These are phyloP conservation scores for Dorcus parallelipipedus DNA, from an alignment of 2,888 invertebrate species.

Conservation along the genomic window DNA sequence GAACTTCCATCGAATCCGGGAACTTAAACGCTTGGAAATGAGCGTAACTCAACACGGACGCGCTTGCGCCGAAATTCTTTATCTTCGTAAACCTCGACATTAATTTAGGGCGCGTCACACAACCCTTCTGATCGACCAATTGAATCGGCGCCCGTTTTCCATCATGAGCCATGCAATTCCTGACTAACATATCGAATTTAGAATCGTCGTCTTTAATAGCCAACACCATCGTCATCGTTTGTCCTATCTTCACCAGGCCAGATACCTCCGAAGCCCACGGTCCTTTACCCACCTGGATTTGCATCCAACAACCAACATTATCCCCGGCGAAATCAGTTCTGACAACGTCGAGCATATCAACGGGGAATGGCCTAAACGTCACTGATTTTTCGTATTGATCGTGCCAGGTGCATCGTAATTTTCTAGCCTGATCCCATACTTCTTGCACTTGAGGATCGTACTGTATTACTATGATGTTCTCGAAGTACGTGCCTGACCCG, in stretches of 20 bases:
- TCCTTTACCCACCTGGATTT: constrained; percentile 91
- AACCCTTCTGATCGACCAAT: constrained; percentile 88
- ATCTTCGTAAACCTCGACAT: constrained; percentile 94
- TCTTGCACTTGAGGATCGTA: constrained; percentile 93
- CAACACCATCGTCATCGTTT: constrained; percentile 95
- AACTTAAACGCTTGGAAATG: constrained; percentile 96
- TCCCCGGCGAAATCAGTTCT: constrained; percentile 92
- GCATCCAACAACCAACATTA: constrained; percentile 97
- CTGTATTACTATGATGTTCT: constrained; percentile 90
- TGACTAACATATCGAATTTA: constrained; percentile 92
- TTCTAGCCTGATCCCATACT: constrained; percentile 88
- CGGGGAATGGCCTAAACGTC: constrained; percentile 90
- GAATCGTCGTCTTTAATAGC: constrained; percentile 94
- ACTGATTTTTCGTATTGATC: constrained; percentile 94
- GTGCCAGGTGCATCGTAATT: constrained; percentile 91
- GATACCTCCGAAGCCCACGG: constrained; percentile 96
- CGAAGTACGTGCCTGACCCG: constrained; percentile 89
- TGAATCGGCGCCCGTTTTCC: constrained; percentile 92
- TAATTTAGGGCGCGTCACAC: constrained; percentile 86
- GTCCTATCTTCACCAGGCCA: constrained; percentile 90
- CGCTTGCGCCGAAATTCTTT: constrained; percentile 91
- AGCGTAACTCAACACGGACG: constrained; percentile 86
- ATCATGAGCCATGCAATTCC: constrained; percentile 93
- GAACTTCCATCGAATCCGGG: constrained; percentile 95
- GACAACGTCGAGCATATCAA: constrained; percentile 94